Base-by-base conservation (phyloP, 2,113 vertebrate genomes). In the Phylloscopus trochiloides region DNA sequence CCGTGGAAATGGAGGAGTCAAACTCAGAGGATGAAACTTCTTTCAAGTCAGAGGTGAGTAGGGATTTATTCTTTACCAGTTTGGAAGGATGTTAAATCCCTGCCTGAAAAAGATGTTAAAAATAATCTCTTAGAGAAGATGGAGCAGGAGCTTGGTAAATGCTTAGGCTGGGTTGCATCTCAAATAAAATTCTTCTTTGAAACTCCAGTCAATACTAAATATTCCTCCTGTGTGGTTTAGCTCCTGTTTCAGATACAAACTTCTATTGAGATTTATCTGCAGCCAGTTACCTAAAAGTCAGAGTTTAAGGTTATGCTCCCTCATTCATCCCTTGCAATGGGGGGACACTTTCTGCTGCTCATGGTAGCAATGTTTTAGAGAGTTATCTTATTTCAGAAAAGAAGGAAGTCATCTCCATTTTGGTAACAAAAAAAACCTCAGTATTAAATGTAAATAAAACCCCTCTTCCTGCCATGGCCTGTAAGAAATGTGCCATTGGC, bases 21-120 rank as follows among this genome's bases (percentile, higher is more conserved):
- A 98, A 99, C 95, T 99, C 99, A 0, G 99, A 99, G 62, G 99
- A 99, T 7, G 99, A 99, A 93, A 98, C 98, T 17, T 99, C 99
- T 51, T 99, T 99, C 62, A 99, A 99, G 94, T 99, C 99, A 17
- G 99, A 99, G 99, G 99, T 99, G 98, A 95, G 97, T 50, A 62
- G 21, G 38, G 75, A 40, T 89, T 80, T 86, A 31, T 79, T 50
- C 84, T 85, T 78, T 48, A 57, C 20, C 22, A n/a, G 75, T 63
- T 77, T 48, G 50, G 36, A 29, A 62, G 43, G 25, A 3, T 75
- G 45, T 43, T 43, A 77, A 84, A 52, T 78, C 40, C 9, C 26
- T 25, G 48, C 26, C 5, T 76, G 71, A 40, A 54, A 74, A 67
- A 73, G 51, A 26, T 16, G 24, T 31, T 67, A 43, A 18, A 83